A percentile compares a stretch with the other conserved stretches of the same genome.
phyloP scores from a whole-genome alignment of 2,888 invertebrate species.

The Poecilobothrus nobilitatus region DNA sequence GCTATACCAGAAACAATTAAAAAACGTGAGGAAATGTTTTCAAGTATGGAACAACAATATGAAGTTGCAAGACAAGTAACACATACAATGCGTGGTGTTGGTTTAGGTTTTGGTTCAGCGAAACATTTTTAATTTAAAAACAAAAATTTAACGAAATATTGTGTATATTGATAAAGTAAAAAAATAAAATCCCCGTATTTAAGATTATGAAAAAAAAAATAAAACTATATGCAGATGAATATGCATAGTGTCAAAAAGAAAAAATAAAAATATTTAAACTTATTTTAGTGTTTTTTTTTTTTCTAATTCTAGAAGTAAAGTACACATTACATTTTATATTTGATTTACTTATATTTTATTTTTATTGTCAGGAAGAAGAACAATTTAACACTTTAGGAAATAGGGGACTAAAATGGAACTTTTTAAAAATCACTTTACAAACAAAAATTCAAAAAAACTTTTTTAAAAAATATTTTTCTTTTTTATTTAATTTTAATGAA shows the following conservation, averaged over 20 bases:
- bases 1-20: conserved; percentile 32
- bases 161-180: too few relatives aligned
- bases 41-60: conserved; percentile 91
- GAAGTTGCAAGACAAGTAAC: conserved; percentile 92
- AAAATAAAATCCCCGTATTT: too few relatives aligned
- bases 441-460: neutral
- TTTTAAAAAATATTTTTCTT: neutral
- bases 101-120: conserved; percentile 61
- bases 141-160: neutral
- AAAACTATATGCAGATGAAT: neutral
- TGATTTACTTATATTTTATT: too few relatives aligned
- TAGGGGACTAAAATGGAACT: neutral
- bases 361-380: too few relatives aligned
- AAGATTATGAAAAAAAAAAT: neutral
- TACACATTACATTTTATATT: too few relatives aligned
- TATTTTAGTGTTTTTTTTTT: too few relatives aligned
- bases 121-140: neutral
- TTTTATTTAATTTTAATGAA: neutral
- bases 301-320: too few relatives aligned
- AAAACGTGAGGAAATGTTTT: conserved; percentile 70
- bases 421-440: neutral
- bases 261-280: too few relatives aligned
- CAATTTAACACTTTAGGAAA: too few relatives aligned
- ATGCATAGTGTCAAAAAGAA: too few relatives aligned
- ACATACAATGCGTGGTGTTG: conserved; percentile 88